Evolutionary conservation across 1,140 invertebrate species (phyloP).

Genomic region (Hydropsyche tenuis): DNA sequence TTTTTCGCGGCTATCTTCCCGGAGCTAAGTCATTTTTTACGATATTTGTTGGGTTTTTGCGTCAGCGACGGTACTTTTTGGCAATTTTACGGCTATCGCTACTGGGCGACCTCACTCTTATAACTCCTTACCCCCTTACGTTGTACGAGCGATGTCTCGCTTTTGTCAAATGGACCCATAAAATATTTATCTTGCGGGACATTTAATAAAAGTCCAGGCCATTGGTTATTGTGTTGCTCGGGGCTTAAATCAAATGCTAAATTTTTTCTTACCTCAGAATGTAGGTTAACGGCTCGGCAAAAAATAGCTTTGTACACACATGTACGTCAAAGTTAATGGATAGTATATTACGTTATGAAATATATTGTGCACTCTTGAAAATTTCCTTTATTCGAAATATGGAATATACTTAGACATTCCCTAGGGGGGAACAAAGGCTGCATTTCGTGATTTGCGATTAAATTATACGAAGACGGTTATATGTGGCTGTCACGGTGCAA

Average conservation of each 20-base stretch:
- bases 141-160: constrained; percentile 25
- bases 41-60: constrained; percentile 48
- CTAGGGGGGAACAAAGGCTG: not conserved
- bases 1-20: constrained; percentile 14
- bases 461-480: constrained; percentile 10
- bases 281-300: not conserved
- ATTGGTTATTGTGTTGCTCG: constrained; percentile 9
- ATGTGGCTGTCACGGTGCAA: not conserved
- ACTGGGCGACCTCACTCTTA: constrained; percentile 11
- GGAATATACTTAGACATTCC: too few relatives aligned
- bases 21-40: constrained; percentile 46
- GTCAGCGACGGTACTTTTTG: constrained; percentile 19
- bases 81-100: constrained; percentile 43
- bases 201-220: constrained; percentile 27
- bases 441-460: not conserved
- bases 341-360: too few relatives aligned
- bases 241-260: constrained; percentile 12
- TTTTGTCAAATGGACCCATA: constrained; percentile 32
- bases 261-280: constrained; percentile 7
- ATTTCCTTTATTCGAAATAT: too few relatives aligned
- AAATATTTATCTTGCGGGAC: constrained; percentile 34
- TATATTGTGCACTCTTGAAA: too few relatives aligned
- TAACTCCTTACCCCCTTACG: not conserved
- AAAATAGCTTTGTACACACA: too few relatives aligned
- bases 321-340: too few relatives aligned